phyloP scores from a whole-genome alignment of 1,140 invertebrate genomes.

The Drosophila chauvacae region DNA sequence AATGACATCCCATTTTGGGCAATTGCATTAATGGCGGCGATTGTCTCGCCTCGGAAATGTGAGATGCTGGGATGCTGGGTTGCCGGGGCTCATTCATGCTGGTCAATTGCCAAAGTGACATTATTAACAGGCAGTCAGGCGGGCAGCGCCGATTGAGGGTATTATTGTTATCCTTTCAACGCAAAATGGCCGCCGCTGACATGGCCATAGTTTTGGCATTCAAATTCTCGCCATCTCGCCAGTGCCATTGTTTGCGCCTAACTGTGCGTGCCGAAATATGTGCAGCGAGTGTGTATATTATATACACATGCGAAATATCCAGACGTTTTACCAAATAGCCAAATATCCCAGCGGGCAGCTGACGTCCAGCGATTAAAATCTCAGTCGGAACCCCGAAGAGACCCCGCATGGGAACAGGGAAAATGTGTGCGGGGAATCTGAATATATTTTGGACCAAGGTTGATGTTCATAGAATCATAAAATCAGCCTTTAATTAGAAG shows the following conservation, averaged over 20 bases:
- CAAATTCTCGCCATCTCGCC: constrained; percentile 55
- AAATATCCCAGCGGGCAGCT: constrained; percentile 61
- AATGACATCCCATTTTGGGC: constrained; percentile 61
- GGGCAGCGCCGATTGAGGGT: constrained; percentile 67
- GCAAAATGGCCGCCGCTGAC: constrained; percentile 72
- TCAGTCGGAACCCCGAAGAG: constrained; percentile 35
- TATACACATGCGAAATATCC: not conserved
- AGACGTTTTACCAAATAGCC: constrained; percentile 6
- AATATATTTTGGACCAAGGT: constrained; percentile 38
- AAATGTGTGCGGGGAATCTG: constrained; percentile 21
- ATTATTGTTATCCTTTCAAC: constrained; percentile 80
- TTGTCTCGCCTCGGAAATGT: constrained; percentile 50
- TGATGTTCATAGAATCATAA: constrained; percentile 29
- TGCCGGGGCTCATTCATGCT: constrained; percentile 67
- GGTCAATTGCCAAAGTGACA: constrained; percentile 79
- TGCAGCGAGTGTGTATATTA: not conserved
- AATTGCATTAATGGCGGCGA: constrained; percentile 77
- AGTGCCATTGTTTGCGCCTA: constrained; percentile 67
- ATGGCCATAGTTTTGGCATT: constrained; percentile 62
- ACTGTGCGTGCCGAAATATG: constrained; percentile 68
- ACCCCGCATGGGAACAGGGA: constrained; percentile 43
- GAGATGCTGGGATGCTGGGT: not conserved
- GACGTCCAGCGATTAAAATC: constrained; percentile 73
- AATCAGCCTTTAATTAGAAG: constrained; percentile 41
- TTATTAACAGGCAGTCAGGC: constrained; percentile 68